Evolutionary conservation across 2,888 invertebrate species (phyloP).

Genomic region (Plebejus anna): DNA sequence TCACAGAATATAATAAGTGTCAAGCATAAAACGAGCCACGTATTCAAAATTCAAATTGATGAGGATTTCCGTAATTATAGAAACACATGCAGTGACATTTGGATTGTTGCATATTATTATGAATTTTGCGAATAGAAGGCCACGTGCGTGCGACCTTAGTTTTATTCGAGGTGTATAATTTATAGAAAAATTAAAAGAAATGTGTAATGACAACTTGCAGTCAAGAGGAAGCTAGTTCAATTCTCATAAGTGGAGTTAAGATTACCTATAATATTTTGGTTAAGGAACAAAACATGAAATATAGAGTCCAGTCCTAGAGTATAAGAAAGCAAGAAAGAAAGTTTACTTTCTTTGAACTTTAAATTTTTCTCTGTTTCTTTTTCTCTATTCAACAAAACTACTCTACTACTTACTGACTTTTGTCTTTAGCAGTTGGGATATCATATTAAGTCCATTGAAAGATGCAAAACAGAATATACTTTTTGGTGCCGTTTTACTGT

Average conservation of each 20-base stretch:
- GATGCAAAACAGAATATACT: too few relatives aligned
- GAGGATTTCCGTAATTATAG: constrained; percentile 26
- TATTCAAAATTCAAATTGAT: constrained; percentile 18
- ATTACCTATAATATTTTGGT: not conserved
- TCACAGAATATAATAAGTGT: too few relatives aligned
- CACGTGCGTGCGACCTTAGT: not conserved
- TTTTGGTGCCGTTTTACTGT: too few relatives aligned
- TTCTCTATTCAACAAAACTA: too few relatives aligned
- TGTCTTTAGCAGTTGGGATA: too few relatives aligned
- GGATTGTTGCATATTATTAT: not conserved
- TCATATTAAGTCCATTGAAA: too few relatives aligned
- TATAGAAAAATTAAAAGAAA: not conserved
- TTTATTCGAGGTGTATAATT: not conserved
- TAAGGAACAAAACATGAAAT: too few relatives aligned
- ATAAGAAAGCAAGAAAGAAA: too few relatives aligned
- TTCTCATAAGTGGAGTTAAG: not conserved
- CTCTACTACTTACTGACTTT: too few relatives aligned
- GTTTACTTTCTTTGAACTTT: too few relatives aligned
- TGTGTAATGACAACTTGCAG: not conserved
- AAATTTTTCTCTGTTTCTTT: too few relatives aligned
- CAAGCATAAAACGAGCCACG: not conserved
- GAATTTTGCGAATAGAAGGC: not conserved
- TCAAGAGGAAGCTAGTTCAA: not conserved
- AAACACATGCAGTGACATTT: constrained; percentile 20
- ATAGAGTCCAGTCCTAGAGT: too few relatives aligned